A percentile compares a stretch with the other conserved stretches of the same genome.
Evolutionary conservation across 2,888 invertebrate genomes (phyloP).

Genomic region (Rapana venosa): DNA sequence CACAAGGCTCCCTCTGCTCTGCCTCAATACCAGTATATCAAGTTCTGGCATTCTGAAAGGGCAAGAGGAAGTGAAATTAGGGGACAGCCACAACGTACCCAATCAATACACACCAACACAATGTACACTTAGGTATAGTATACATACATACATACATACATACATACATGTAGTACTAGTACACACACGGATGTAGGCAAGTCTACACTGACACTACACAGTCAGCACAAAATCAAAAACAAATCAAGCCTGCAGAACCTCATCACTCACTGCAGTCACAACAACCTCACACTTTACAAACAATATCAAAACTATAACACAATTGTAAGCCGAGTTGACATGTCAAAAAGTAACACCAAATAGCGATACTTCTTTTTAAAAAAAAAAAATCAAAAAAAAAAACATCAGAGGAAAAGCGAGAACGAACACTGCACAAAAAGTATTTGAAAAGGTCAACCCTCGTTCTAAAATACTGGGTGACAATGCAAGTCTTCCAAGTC

Average conservation of each 20-base stretch:
- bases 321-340: neutral
- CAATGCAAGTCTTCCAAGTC: no score
- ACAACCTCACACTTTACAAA: neutral
- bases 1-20: conserved; percentile 32
- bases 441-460: no score
- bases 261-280: neutral
- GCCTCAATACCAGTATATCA: conserved; percentile 32
- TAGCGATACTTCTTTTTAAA: neutral
- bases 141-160: neutral
- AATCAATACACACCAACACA: neutral
- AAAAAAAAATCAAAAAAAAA: neutral
- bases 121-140: neutral
- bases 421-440: no score
- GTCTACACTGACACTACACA: neutral
- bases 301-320: neutral
- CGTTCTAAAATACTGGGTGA: no score
- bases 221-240: neutral
- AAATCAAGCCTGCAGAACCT: neutral
- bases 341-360: neutral
- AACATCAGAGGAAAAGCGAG: neutral
- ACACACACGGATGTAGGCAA: neutral
- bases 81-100: neutral
- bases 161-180: neutral
- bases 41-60: conserved; percentile 25
- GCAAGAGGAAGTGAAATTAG: conserved; percentile 34